Evolutionary conservation across 2,113 vertebrate species (phyloP).

Genomic region (Sander vitreus): DNA sequence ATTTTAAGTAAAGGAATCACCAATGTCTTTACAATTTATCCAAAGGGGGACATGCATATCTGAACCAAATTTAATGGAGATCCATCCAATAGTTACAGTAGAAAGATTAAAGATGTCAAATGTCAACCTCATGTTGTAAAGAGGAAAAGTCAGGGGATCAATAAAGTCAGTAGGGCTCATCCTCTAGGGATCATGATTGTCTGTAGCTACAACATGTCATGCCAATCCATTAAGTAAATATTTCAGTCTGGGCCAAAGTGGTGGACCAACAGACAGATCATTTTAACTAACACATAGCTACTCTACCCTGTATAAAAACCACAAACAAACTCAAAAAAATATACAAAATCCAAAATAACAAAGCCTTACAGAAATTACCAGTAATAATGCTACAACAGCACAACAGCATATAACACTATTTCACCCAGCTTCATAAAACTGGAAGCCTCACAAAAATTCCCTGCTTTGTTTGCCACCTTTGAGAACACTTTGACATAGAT

Average conservation of each 20-base stretch:
- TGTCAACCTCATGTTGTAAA: background rate
- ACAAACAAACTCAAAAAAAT: too few relatives aligned
- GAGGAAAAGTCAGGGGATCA: background rate
- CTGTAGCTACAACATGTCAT: background rate
- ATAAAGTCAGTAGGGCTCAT: background rate
- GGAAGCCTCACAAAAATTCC: background rate
- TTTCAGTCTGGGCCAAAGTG: background rate
- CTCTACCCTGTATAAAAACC: too few relatives aligned
- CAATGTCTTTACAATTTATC: too few relatives aligned
- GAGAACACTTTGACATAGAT: constrained; percentile 1
- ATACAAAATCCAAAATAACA: background rate
- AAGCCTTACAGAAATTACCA: background rate
- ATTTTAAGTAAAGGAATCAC: background rate
- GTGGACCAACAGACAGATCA: too few relatives aligned
- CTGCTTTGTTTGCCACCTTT: constrained; percentile 4
- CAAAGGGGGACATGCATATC: background rate
- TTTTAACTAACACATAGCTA: too few relatives aligned
- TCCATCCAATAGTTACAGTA: too few relatives aligned
- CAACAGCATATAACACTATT: background rate
- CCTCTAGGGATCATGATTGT: background rate
- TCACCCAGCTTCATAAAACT: background rate
- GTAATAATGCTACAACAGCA: background rate
- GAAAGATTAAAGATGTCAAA: background rate
- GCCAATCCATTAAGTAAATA: background rate
- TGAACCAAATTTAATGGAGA: background rate